Conservation (phyloP, 92 coral and sea anemone genomes). For the Blastomussa wellsi region DNA sequence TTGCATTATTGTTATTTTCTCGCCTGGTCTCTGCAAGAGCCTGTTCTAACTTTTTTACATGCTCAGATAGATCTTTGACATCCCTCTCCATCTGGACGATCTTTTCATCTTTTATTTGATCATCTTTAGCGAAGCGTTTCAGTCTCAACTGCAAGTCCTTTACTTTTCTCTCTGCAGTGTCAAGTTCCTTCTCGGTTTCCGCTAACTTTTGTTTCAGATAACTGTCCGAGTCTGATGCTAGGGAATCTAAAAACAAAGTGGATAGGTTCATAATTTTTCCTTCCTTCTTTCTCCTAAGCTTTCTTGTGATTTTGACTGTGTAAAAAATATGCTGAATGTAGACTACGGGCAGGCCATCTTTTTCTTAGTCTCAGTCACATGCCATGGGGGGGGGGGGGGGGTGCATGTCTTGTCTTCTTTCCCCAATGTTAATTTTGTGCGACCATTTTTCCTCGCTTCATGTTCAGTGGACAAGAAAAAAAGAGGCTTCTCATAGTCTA, state of each 20-base stretch:
- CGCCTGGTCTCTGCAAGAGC: slow-evolving; percentile 46
- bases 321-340: too few relatives aligned
- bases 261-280: neutral
- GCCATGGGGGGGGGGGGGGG: too few relatives aligned
- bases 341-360: too few relatives aligned
- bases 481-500: too few relatives aligned
- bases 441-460: too few relatives aligned
- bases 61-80: slow-evolving; percentile 77
- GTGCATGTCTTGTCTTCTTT: too few relatives aligned
- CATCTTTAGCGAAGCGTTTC: slow-evolving; percentile 94
- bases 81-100: slow-evolving; percentile 88
- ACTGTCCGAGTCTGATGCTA: slow-evolving; percentile 47
- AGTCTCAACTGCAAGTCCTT: slow-evolving; percentile 93
- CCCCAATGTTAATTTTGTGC: too few relatives aligned
- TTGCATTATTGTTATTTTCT: slow-evolving; percentile 50
- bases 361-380: too few relatives aligned
- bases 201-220: slow-evolving; percentile 42
- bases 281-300: too few relatives aligned
- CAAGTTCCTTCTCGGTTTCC: slow-evolving; percentile 84
- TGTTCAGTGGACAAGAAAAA: too few relatives aligned
- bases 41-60: slow-evolving; percentile 72
- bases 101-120: slow-evolving; percentile 86
- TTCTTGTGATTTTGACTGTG: too few relatives aligned
- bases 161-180: slow-evolving; percentile 88
- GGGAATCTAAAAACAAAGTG: slow-evolving; percentile 26